These are phyloP conservation scores for Steinernema feltiae DNA, from an alignment of 1,140 invertebrate genomes.

Conservation along the genomic window DNA sequence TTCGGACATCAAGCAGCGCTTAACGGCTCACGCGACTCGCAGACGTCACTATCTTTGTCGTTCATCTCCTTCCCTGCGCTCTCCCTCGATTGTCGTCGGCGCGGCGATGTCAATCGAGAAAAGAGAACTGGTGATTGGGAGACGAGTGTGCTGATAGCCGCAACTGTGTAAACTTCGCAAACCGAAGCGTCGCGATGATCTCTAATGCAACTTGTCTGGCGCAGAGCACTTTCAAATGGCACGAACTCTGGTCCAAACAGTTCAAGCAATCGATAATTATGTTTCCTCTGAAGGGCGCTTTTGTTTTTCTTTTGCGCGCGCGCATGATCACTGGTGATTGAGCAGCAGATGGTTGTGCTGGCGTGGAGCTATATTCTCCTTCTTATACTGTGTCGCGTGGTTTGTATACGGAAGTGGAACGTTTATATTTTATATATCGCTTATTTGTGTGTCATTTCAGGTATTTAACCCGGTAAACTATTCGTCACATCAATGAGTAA, in stretches of 20 bases:
- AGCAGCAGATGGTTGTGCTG: not conserved
- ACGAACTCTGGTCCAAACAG: not conserved
- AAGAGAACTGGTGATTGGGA: too few relatives aligned
- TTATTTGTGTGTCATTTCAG: not conserved
- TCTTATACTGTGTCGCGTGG: not conserved
- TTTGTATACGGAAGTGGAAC: not conserved
- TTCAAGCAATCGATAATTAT: slow-evolving; percentile 7
- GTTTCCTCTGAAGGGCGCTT: not conserved
- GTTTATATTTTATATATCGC: not conserved
- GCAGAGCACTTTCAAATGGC: not conserved
- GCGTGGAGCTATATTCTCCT: not conserved
- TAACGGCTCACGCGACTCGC: too few relatives aligned
- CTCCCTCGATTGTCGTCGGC: not conserved
- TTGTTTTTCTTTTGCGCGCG: not conserved
- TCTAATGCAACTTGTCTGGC: not conserved
- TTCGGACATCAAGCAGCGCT: too few relatives aligned
- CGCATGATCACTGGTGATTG: not conserved
- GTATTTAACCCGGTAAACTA: not conserved
- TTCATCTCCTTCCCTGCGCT: not conserved
- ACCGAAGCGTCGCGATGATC: not conserved
- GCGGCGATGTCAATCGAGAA: not conserved
- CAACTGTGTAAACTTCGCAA: not conserved
- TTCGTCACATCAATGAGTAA: too few relatives aligned
- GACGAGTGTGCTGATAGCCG: too few relatives aligned
- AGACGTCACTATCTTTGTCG: not conserved